phyloP scores from a whole-genome alignment of 1,140 invertebrate species.

The Maniola jurtina region DNA sequence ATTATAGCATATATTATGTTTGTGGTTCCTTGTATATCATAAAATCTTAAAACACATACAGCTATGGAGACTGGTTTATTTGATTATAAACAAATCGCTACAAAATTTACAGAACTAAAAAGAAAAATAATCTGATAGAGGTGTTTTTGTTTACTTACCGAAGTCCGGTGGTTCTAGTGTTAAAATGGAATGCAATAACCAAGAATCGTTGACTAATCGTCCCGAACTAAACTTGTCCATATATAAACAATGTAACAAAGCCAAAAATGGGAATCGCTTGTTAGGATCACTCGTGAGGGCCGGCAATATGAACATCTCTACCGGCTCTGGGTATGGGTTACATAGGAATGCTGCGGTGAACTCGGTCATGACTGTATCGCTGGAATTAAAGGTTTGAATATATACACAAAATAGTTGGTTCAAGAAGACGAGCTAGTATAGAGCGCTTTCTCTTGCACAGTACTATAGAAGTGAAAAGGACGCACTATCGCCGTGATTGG shows the following conservation, averaged over 20 bases:
- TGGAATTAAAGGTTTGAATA: constrained; percentile 42
- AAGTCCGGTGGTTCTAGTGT: constrained; percentile 83
- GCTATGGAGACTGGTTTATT: too few relatives aligned
- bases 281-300: constrained; percentile 67
- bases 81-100: too few relatives aligned
- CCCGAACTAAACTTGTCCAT: constrained; percentile 47
- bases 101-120: too few relatives aligned
- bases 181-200: constrained; percentile 80
- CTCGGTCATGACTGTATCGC: constrained; percentile 68
- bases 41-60: too few relatives aligned
- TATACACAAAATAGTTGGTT: too few relatives aligned
- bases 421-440: too few relatives aligned
- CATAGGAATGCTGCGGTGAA: constrained; percentile 79
- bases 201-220: constrained; percentile 63
- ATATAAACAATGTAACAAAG: constrained; percentile 62
- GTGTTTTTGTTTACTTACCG: constrained; percentile 69
- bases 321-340: constrained; percentile 77
- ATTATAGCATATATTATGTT: too few relatives aligned
- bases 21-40: too few relatives aligned
- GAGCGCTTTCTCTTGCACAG: neutral
- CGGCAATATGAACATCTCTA: constrained; percentile 80
- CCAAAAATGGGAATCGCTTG: constrained; percentile 76
- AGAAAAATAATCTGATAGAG: neutral
- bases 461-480: neutral
- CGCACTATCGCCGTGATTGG: too few relatives aligned